A percentile compares a stretch with the other conserved stretches of the same genome.
phyloP scores from a whole-genome alignment of 2,797 vertebrate species.

The Argyrosomus regius region DNA sequence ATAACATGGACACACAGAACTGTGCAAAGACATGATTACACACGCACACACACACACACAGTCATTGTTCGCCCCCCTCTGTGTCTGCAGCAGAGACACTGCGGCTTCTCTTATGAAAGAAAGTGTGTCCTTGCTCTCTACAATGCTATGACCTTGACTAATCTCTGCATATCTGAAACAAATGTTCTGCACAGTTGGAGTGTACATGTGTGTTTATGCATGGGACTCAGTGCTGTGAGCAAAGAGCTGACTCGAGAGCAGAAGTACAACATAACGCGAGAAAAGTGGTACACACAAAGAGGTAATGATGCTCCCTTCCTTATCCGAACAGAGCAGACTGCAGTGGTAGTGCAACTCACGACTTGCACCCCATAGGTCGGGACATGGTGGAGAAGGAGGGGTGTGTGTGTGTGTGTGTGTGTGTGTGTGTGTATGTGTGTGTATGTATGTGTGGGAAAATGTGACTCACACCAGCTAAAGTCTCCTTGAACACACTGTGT shows the following conservation, averaged over 20 bases:
- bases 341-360: constrained; percentile 36
- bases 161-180: constrained; percentile 13
- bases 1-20: constrained; percentile 1
- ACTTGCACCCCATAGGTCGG: constrained; percentile 4
- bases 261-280: neutral
- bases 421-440: neutral
- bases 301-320: neutral
- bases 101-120: constrained; percentile 24
- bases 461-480: constrained; percentile 34
- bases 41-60: neutral
- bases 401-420: constrained; percentile 14
- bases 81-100: constrained; percentile 45
- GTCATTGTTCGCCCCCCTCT: neutral
- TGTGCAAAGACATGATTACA: neutral
- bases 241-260: neutral
- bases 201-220: neutral
- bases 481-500: neutral
- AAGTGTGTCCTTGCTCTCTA: constrained; percentile 28
- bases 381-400: neutral
- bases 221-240: too few species aligned
- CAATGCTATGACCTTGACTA: constrained; percentile 20
- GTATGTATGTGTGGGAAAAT: constrained; percentile 3
- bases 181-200: constrained; percentile 10
- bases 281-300: neutral
- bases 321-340: constrained; percentile 4